Evolutionary conservation across 2,113 vertebrate species (phyloP), one percentile per base, ranked within the genome.

Genomic region (Cacatua alba): DNA sequence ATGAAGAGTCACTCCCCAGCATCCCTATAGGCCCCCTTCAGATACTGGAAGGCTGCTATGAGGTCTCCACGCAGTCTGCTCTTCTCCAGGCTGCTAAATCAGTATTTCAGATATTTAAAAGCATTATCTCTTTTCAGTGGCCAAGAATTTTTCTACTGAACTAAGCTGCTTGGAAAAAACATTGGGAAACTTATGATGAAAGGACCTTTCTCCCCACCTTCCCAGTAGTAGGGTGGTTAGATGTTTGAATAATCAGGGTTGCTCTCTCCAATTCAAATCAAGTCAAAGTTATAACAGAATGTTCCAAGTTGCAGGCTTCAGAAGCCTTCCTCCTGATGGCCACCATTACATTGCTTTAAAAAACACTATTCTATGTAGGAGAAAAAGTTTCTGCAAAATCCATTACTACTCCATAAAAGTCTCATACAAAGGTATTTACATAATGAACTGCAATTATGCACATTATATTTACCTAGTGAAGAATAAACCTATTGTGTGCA

Each of bases 361-460:
- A 93, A 96, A 4, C 33, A 70, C 17, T 20, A 46, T 37, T 57
- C 24, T n/a, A 10, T 0, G 4, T 8, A 82, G 28, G 37, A 67
- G 7, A 84, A 95, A 90, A 93, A 60, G 44, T 84, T 86, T 89
- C 86, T 85, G 49, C 49, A 90, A 92, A 94, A 94, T 65, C 77
- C 87, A 87, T 94, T 90, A 62, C 15, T 92, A 44, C 23, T 94
- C 83, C 37, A 53, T 71, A 72, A 79, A 85, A 84, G 76, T 44
- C 59, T 94, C 89, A 81, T 60, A 74, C 15, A 35, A 48, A 83
- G 24, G 53, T 92, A 88, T 96, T 97, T 94, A 95, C 89, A 97
- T 94, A 92, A 95, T 92, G 69, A 95, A 92, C 64, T 80, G 71
- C 76, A 96, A 93, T 96, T 97, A 96, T 82, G 88, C 81, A 63